Evolutionary conservation across 1,140 invertebrate genomes (phyloP), one percentile per base, ranked within the genome.

Genomic region (Thaumetopoea pityocampa): DNA sequence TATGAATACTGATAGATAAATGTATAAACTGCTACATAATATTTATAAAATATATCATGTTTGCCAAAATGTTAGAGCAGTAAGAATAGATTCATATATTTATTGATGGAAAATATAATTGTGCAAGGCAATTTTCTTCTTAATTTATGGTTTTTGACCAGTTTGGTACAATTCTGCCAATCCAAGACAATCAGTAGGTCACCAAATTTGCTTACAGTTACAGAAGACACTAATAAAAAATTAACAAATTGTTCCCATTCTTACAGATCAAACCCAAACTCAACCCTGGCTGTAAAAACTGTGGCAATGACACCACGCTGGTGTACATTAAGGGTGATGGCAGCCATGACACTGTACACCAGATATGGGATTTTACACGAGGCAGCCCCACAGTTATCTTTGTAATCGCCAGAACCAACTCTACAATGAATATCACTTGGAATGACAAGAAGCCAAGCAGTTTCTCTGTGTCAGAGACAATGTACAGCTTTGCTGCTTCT

Each of bases 361-460:
- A 89, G 51, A 33, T 90, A 12, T 90, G 89, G 89, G 88, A 89
- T 58, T 89, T 90, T 47, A 84, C 84, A 16, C 27, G 46, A 11
- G 66, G 82, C 7, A 70, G 78, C 32, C 89, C 89, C 0, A 85
- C 86, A 1, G 41, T 89, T 4, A 51, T 89, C 3, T 59, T 87
- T 12, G 83, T 85, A 1, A 46, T 88, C 1, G 85, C 86, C 10
- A 55, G 71, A 0, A 24, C 54, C 0, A 82, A 85, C 27, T 67
- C 85, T 7, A 65, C 69, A 16, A 16, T 89, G 4, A 47, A 71
- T 17, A 72, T 90, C 17, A 50, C 46, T 20, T 90, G 88, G 88
- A 26, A 78, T 6, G 72, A 68, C 5, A 53, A 3, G 0, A 27
- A 33, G 32, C 63, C 79, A 7, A 46, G 61, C n/a, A 68, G 70